phyloP scores from a whole-genome alignment of 2,797 vertebrate genomes.

The Pygocentrus nattereri region DNA sequence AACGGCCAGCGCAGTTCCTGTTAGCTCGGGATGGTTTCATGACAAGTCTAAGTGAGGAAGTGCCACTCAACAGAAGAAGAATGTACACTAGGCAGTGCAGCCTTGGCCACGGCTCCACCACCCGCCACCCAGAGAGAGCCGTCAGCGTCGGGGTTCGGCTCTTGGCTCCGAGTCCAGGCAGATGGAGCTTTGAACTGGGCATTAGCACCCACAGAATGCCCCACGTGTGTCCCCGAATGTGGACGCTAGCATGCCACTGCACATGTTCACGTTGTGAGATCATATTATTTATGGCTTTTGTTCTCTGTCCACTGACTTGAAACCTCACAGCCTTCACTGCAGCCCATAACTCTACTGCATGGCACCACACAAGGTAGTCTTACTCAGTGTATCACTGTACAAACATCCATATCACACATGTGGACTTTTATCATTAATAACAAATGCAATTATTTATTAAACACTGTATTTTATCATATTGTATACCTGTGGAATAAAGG shows the following conservation, averaged over 20 bases:
- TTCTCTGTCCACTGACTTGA: background rate
- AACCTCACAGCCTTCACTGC: background rate
- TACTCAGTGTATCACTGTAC: no score
- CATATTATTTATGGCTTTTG: slow-evolving; percentile 13
- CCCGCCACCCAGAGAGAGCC: slow-evolving; percentile 18
- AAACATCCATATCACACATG: no score
- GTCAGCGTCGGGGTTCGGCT: background rate
- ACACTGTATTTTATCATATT: no score
- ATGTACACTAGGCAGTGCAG: slow-evolving; percentile 18
- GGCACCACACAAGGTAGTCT: background rate
- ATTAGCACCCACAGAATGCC: slow-evolving; percentile 29
- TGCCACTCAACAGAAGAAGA: slow-evolving; percentile 34
- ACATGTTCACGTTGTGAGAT: slow-evolving; percentile 9
- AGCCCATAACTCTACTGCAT: background rate
- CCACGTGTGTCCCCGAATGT: slow-evolving; percentile 5
- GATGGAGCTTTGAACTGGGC: slow-evolving; percentile 41
- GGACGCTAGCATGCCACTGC: background rate
- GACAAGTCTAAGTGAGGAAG: slow-evolving; percentile 28
- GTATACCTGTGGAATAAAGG: no score
- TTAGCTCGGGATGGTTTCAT: slow-evolving; percentile 9
- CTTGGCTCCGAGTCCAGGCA: slow-evolving; percentile 27
- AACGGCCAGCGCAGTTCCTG: slow-evolving; percentile 37
- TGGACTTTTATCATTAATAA: no score
- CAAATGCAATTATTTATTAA: no score
- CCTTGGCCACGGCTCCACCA: background rate